Evolutionary conservation across 2,113 vertebrate species (phyloP).

Genomic region (Zosterops pallidus): DNA sequence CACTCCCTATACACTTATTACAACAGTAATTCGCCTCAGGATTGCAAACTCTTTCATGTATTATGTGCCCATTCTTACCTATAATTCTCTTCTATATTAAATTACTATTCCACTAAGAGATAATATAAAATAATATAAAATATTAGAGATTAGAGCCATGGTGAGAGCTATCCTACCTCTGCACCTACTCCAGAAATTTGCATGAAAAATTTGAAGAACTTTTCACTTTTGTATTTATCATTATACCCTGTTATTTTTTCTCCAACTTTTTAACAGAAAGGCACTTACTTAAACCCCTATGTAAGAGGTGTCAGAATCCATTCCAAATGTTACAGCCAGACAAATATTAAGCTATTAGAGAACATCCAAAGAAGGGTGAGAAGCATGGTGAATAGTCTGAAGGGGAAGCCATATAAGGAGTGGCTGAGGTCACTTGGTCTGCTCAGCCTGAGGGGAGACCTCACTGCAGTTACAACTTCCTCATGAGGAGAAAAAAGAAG

Average conservation of each 20-base stretch:
- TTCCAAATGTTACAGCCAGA: not conserved
- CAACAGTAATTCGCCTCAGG: not conserved
- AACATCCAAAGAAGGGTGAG: accelerated
- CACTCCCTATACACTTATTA: not conserved
- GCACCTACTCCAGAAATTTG: not conserved
- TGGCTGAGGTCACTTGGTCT: not conserved
- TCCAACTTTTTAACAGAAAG: not conserved
- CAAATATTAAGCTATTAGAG: not conserved
- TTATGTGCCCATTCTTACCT: not conserved
- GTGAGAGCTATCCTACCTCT: not conserved
- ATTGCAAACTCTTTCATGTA: not conserved
- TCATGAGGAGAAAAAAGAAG: accelerated
- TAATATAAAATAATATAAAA: not conserved
- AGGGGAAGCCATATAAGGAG: accelerated
- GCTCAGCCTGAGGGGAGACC: not conserved
- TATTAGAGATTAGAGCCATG: not conserved
- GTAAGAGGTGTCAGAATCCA: not conserved
- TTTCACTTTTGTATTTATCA: not conserved
- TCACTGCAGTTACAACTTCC: not conserved
- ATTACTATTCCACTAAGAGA: not conserved
- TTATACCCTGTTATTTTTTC: not conserved
- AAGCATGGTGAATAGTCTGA: not conserved
- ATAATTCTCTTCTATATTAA: not conserved
- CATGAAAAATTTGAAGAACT: not conserved
- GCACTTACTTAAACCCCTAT: not conserved